Evolutionary conservation across 2,797 vertebrate species (phyloP), one percentile per base, ranked within the genome.

Genomic region (Melanotaenia boesemani): DNA sequence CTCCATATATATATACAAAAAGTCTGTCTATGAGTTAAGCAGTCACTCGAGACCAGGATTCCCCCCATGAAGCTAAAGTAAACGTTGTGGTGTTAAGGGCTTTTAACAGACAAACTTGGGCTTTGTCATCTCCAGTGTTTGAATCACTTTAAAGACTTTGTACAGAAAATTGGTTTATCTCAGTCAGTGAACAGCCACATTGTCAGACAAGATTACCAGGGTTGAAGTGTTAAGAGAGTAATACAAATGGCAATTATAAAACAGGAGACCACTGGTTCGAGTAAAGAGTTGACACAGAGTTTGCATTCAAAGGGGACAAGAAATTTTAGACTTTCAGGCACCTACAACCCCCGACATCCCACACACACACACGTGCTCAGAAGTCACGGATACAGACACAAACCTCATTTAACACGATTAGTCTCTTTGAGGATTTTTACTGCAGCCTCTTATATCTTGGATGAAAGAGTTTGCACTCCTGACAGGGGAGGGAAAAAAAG

Each of bases 371-470:
- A 50, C 65, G 63, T 20, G 20, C 80, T 77, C 77, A 80, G 41
- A 83, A 89, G 89, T 88, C 88, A 88, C 76, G 87, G 87, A 89
- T 86, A 84, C 74, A 90, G 85, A 85, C 89, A 86, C 82, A 87
- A 89, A 85, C 87, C 91, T 89, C 76, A 86, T 92, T 91, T 89
- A 93, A 91, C 84, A 62, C 80, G 82, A 91, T 93, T 92, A 86
- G 85, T 87, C 88, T 91, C 88, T 91, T 92, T 91, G 90, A 93
- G 89, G 90, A 90, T 93, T 93, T 65, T 91, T 85, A 86, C 77
- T 44, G 80, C 81, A 83, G 83, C 83, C 79, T 89, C 87, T 85
- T 80, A 84, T 86, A 90, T 83, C 82, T 26, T 67, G 81, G 87
- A 93, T 91, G 90, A 92, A 90, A 91, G 91, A 77, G 77, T 90